Base-by-base conservation (phyloP, 2,113 vertebrate species). In the Anseranas semipalmata region DNA sequence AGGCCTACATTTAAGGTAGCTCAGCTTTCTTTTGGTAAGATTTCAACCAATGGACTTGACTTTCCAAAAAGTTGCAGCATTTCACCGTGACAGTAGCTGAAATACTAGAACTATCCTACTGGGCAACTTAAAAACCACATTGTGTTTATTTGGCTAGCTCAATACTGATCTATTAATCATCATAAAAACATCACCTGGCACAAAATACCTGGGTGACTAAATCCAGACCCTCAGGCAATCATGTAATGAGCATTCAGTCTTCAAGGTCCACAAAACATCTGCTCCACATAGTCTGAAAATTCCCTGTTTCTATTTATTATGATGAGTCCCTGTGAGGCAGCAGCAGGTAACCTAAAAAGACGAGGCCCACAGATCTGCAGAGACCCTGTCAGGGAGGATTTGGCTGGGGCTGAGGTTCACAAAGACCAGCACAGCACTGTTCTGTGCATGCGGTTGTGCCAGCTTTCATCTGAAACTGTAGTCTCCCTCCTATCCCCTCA, bases 191-290 rank as follows among this genome's bases (percentile, higher is more conserved):
- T 87, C 58, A 65, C 35, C 70, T 95, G 80, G 81, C 80, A 92
- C 12, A 3, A 92, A 65, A 20, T 89, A 87, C 56, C 73, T 81
- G 60, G 52, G 25, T 87, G 77, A 91, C 80, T 87, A 92, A 89
- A 95, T 67, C 48, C 66, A 79, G 77, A 85, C 89, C 94, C 95
- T 76, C 73, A 85, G 74, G 93, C 91, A 91, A 68, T 39, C 46
- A 59, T 9, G 43, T 87, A 95, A 97, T 89, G 80, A 95, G 80
- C 35, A 65, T 35, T 92, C 77, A 85, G 72, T 91, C 87, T 92
- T 87, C 71, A 72, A 75, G 66, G 66, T 39, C 48, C 30, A 37
- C 33, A 52, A 89, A 89, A 72, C 95, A 91, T 73, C 93, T 95
- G 93, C 21, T 95, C 30, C 39, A 25, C 1, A 25, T 22, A 68